Evolutionary conservation across 2,888 invertebrate species (phyloP), one percentile per base, ranked within the genome.

Genomic region (Drosophila tanythrix): DNA sequence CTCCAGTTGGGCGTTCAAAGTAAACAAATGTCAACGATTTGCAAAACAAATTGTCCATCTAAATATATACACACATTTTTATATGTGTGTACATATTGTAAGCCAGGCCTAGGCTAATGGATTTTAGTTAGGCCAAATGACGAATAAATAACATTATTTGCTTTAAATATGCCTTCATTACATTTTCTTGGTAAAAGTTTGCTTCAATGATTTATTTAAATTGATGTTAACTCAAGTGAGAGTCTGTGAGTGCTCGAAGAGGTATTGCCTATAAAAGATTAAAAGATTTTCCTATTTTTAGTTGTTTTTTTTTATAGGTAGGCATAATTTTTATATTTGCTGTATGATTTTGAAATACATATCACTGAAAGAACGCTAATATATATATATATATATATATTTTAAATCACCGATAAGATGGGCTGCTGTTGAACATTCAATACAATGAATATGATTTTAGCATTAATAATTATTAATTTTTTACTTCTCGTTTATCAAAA

Each of bases 11-110:
- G 60, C 57, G 31, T 38, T 51, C 21, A 60, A 53, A 69, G 61
- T 56, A 79, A 79, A 63, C 80, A 76, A 70, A 65, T 62, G 59
- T 56, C 80, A 76, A 61, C 70, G 43, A 70, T 75, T 61, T 65
- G 58, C 58, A 29, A 15, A 63, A 63, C 57, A 62, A 65, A 70
- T 65, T 52, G 58, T 35, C 21, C 35, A 29, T 56, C 27, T n/a
- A 27, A 38, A 56, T 3, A 59, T 7, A 25, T 27, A 7, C 31
- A 4, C 8, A 29, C 2, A 11, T 43, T 7, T 35, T 8, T 27
- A 50, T 15, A 52, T 18, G n/a, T 13, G 21, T 27, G 8, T 15
- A 8, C 3, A 27, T 18, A 27, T 29, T 25, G 5, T 38, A 55
- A 18, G 25, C 38, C 15, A 21, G 31, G 6, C 13, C 36, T 15